Conservation (phyloP, 2,797 vertebrate genomes). For the Epinephelus coioides region DNA sequence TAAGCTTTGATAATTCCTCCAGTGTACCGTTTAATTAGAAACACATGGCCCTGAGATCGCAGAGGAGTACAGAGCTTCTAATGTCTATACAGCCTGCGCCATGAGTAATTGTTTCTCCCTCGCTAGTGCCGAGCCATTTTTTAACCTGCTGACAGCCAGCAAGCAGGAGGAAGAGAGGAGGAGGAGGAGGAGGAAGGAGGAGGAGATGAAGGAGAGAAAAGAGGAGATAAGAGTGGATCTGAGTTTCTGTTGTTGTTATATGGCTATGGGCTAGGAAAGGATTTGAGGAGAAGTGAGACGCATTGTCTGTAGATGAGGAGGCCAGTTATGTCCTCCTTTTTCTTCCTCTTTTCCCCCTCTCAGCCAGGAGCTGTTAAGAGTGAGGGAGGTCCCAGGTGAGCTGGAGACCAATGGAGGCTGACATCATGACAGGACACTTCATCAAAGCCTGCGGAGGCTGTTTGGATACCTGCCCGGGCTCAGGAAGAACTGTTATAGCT, state of each 20-base stretch:
- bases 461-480: conserved; percentile 76
- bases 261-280: conserved; percentile 12
- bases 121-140: conserved; percentile 79
- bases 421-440: conserved; percentile 85
- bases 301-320: conserved; percentile 24
- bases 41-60: conserved; percentile 82
- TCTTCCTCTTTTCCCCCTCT: conserved; percentile 12
- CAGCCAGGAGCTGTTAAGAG: conserved; percentile 65
- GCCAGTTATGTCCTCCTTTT: conserved; percentile 28
- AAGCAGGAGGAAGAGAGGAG: conserved; percentile 52
- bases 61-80: conserved; percentile 73
- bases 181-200: conserved; percentile 37
- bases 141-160: conserved; percentile 83
- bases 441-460: conserved; percentile 74
- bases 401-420: conserved; percentile 76
- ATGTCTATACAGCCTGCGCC: conserved; percentile 77
- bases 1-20: conserved; percentile 82
- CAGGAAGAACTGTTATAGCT: conserved; percentile 61
- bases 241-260: conserved; percentile 41
- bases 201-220: conserved; percentile 45
- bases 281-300: conserved; percentile 15
- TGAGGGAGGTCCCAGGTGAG: conserved; percentile 81
- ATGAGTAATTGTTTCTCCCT: conserved; percentile 86
- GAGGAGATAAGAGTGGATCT: conserved; percentile 43
- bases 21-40: conserved; percentile 84